phyloP scores from a whole-genome alignment of 2,113 vertebrate species.

The Carettochelys insculpta region DNA sequence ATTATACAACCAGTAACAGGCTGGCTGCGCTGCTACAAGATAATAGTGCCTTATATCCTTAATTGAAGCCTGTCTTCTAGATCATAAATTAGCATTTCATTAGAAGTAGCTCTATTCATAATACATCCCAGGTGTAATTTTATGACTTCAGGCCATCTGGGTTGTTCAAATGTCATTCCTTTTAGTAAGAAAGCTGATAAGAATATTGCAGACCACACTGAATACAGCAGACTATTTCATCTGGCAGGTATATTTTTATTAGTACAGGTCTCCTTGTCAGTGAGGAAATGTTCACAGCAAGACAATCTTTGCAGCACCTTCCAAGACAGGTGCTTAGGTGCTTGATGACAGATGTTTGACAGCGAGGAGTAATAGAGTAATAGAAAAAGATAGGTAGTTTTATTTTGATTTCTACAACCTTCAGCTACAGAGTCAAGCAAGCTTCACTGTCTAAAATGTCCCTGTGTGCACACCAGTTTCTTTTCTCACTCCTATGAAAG shows the following conservation, averaged over 20 bases:
- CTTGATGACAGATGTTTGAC: neutral
- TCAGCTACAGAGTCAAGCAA: neutral
- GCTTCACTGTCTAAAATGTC: neutral
- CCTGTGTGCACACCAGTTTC: neutral
- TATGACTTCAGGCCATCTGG: neutral
- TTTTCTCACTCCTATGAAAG: neutral
- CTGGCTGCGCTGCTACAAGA: neutral
- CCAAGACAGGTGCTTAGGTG: neutral
- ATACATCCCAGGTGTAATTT: neutral
- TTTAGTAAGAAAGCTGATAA: neutral
- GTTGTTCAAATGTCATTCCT: neutral
- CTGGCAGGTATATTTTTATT: neutral
- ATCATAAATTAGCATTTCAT: neutral
- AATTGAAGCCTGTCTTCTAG: neutral
- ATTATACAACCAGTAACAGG: neutral
- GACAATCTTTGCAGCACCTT: neutral
- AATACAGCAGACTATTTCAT: neutral
- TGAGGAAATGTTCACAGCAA: neutral
- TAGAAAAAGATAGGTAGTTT: neutral
- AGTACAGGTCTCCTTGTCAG: neutral
- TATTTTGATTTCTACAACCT: neutral
- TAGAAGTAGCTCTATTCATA: neutral
- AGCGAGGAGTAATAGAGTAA: neutral
- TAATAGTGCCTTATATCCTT: neutral
- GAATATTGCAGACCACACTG: neutral